phyloP scores from a whole-genome alignment of 2,113 vertebrate genomes.

The Bungarus multicinctus region DNA sequence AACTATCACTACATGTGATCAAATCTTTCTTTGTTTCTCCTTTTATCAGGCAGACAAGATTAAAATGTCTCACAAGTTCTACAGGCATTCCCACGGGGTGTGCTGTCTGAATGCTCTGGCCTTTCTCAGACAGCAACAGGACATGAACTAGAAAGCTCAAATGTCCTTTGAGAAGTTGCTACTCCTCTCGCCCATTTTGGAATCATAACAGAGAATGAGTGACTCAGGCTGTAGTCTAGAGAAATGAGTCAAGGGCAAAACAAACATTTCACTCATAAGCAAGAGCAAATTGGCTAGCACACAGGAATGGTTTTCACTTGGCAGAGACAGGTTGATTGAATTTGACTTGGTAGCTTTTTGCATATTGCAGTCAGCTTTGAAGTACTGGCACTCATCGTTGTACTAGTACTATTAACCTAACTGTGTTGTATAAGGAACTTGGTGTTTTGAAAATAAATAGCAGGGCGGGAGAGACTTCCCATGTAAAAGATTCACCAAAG shows the following conservation, averaged over 20 bases:
- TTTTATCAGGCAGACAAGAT: slow-evolving; percentile 14
- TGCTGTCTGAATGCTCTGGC: slow-evolving; percentile 36
- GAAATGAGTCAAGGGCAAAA: slow-evolving; percentile 22
- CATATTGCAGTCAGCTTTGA: slow-evolving; percentile 9
- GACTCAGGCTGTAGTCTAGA: background rate
- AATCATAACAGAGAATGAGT: slow-evolving; percentile 2
- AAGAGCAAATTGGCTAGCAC: background rate
- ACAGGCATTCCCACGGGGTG: background rate
- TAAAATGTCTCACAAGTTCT: slow-evolving; percentile 30
- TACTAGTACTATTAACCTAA: background rate
- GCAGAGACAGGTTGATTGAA: slow-evolving; percentile 1
- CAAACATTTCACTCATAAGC: slow-evolving; percentile 4
- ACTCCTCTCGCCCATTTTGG: background rate
- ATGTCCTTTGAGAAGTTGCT: slow-evolving; percentile 20
- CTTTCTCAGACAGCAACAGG: background rate
- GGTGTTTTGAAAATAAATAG: background rate
- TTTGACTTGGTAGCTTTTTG: background rate
- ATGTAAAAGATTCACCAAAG: background rate
- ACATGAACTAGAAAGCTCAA: slow-evolving; percentile 26
- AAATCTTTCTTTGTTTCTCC: background rate
- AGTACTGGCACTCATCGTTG: background rate
- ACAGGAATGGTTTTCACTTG: background rate
- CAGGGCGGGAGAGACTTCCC: background rate
- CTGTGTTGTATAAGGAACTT: background rate
- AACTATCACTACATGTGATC: rapidly evolving